These are phyloP conservation scores for Corythornis madagascariensis DNA, from an alignment of 2,113 vertebrate species.

Conservation along the genomic window DNA sequence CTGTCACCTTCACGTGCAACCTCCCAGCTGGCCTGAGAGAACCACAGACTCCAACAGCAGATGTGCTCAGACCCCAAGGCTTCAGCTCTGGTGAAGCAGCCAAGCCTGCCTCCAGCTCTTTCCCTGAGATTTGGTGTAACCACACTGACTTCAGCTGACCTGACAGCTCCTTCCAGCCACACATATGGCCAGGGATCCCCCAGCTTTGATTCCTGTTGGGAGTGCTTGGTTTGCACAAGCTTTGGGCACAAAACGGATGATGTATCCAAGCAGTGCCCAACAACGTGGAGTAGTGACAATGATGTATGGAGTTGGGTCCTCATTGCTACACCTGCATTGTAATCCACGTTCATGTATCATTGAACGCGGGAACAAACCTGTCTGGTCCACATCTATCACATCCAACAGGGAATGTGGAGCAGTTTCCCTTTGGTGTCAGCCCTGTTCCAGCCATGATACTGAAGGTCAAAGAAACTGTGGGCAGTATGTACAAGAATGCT, in stretches of 20 bases:
- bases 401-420: rapidly evolving
- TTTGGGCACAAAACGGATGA: background rate
- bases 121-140: too few relatives aligned
- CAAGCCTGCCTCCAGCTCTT: background rate
- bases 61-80: rapidly evolving
- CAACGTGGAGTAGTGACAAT: background rate
- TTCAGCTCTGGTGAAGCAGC: background rate
- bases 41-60: background rate
- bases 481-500: rapidly evolving
- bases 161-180: background rate
- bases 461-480: background rate
- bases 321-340: background rate
- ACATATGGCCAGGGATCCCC: rapidly evolving
- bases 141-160: background rate
- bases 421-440: background rate
- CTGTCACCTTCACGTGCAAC: background rate
- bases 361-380: background rate
- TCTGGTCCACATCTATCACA: background rate
- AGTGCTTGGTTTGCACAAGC: background rate
- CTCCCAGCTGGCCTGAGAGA: rapidly evolving
- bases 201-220: background rate
- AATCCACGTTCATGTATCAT: background rate
- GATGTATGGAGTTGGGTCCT: background rate
- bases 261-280: background rate
- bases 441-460: background rate